A percentile compares a stretch with the other conserved stretches of the same genome.
These are phyloP conservation scores for Agraylea sexmaculata DNA, from an alignment of 1,140 invertebrate genomes.

Conservation along the genomic window DNA sequence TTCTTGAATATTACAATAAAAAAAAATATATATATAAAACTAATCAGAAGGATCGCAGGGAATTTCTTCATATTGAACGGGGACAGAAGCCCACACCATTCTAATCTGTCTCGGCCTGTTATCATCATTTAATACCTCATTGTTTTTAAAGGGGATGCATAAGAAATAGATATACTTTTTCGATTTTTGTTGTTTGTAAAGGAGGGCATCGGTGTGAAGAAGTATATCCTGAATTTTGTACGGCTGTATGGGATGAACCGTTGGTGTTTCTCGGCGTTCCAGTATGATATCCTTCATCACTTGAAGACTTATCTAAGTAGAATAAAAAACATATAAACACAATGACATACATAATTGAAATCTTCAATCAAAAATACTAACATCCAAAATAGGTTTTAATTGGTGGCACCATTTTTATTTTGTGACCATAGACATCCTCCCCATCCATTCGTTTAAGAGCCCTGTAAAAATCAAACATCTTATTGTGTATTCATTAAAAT, in stretches of 20 bases:
- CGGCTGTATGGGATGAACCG: constrained; percentile 12
- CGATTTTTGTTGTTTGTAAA: too few relatives aligned
- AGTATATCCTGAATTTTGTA: background rate
- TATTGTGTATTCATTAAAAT: too few relatives aligned
- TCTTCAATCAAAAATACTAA: constrained; percentile 3
- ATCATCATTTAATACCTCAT: constrained; percentile 11
- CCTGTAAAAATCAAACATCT: constrained; percentile 43
- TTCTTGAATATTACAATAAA: background rate
- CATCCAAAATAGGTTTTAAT: constrained; percentile 16
- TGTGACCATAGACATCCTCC: constrained; percentile 68
- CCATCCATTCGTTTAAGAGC: constrained; percentile 76
- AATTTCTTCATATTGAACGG: constrained; percentile 9
- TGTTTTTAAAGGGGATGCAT: too few relatives aligned
- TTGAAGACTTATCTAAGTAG: constrained; percentile 25
- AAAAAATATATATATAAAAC: background rate
- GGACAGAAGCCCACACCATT: constrained; percentile 9
- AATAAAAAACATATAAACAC: background rate
- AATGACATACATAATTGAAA: background rate
- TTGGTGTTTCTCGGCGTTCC: constrained; percentile 20
- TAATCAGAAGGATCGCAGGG: constrained; percentile 9
- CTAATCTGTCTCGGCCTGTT: constrained; percentile 15
- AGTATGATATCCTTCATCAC: constrained; percentile 39
- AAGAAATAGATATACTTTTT: too few relatives aligned
- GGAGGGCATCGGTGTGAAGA: constrained; percentile 11
- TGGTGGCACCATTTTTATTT: constrained; percentile 42